A percentile compares a stretch with the other conserved stretches of the same genome.
phyloP scores from a whole-genome alignment of 2,888 invertebrate species.

The Pteria penguin region DNA sequence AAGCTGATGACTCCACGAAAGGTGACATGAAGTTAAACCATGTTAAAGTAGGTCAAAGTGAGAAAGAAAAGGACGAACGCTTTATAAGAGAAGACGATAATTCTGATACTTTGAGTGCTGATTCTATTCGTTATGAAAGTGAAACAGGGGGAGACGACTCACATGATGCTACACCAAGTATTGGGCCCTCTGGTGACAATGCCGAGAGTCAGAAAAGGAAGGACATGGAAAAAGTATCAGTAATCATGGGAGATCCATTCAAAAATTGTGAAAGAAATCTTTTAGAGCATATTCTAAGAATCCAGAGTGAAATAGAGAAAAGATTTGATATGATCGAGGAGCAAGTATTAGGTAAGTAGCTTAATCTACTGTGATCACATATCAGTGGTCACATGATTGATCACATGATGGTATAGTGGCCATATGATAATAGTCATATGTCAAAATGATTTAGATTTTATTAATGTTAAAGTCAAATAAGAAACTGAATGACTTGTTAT shows the following conservation, averaged over 20 bases:
- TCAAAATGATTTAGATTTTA: too few species aligned
- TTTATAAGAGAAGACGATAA: not conserved
- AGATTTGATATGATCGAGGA: conserved; percentile 67
- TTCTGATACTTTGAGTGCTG: not conserved
- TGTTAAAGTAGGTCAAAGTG: not conserved
- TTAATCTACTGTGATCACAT: not conserved
- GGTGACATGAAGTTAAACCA: not conserved
- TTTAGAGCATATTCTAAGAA: conserved; percentile 62
- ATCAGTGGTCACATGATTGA: not conserved
- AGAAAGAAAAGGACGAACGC: not conserved
- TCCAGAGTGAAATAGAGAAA: conserved; percentile 64
- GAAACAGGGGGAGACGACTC: not conserved
- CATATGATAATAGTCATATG: too few species aligned
- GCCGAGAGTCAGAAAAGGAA: not conserved
- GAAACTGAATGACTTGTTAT: too few species aligned
- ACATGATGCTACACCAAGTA: not conserved
- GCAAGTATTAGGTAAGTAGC: conserved; percentile 60
- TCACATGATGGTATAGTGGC: too few species aligned
- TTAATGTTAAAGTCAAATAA: too few species aligned
- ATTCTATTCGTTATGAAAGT: not conserved
- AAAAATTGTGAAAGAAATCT: conserved; percentile 67
- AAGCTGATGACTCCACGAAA: not conserved
- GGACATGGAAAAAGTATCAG: not conserved
- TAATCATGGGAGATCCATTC: conserved; percentile 51
- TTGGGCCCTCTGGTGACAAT: not conserved